A percentile compares a stretch with the other conserved stretches of the same genome.
These are phyloP conservation scores for Pseudochaenichthys georgianus DNA, from an alignment of 2,797 vertebrate genomes.

Conservation along the genomic window DNA sequence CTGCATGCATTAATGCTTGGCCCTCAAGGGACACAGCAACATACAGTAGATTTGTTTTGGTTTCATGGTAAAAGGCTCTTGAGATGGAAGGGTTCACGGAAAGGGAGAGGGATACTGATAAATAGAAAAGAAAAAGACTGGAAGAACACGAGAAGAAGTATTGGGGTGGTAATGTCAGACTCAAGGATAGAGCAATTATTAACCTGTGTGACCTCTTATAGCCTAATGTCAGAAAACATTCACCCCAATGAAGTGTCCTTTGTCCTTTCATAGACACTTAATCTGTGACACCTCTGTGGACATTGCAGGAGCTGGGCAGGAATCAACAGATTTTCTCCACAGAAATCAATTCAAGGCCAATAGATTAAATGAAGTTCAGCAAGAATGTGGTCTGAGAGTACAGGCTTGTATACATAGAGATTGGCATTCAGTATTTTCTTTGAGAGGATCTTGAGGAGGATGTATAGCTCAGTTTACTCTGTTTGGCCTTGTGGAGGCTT, in stretches of 20 bases:
- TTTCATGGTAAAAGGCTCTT: conserved; percentile 40
- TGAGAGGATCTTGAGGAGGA: background rate
- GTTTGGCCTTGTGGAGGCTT: background rate
- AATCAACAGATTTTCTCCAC: background rate
- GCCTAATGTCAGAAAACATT: conserved; percentile 7
- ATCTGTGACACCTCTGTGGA: background rate
- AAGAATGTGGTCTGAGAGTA: background rate
- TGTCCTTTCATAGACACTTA: background rate
- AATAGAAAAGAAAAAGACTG: background rate
- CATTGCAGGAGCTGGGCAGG: background rate
- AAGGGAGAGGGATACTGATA: background rate
- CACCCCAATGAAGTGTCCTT: background rate
- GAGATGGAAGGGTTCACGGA: conserved; percentile 26
- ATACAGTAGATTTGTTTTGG: conserved; percentile 47
- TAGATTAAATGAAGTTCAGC: background rate
- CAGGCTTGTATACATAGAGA: background rate
- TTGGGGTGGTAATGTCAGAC: conserved; percentile 10
- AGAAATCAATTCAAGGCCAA: background rate
- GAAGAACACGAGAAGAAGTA: conserved; percentile 8
- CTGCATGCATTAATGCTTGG: conserved; percentile 29
- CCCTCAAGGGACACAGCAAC: conserved; percentile 27
- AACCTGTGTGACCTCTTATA: conserved; percentile 13
- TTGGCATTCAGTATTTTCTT: background rate
- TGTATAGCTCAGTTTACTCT: background rate
- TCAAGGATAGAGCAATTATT: background rate